Evolutionary conservation across 1,140 invertebrate species (phyloP).

Genomic region (Drosophila burlai): DNA sequence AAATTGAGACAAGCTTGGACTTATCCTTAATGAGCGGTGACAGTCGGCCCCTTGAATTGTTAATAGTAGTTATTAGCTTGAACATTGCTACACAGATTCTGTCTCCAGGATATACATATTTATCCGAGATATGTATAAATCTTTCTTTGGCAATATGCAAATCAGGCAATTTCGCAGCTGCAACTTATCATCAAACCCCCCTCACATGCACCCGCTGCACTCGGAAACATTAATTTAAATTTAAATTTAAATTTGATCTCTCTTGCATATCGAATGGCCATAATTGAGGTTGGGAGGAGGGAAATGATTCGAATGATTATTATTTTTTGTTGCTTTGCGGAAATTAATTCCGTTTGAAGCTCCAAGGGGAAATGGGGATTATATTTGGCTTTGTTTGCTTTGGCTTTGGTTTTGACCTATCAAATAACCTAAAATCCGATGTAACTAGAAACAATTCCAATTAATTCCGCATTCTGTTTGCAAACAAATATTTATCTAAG

Average conservation of each 20-base stretch:
- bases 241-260: conserved; percentile 57
- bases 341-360: conserved; percentile 48
- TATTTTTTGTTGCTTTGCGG: conserved; percentile 39
- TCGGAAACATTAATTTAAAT: conserved; percentile 63
- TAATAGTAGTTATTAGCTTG: conserved; percentile 65
- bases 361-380: neutral
- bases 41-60: conserved; percentile 60
- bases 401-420: conserved; percentile 43
- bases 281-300: conserved; percentile 13
- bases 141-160: conserved; percentile 35
- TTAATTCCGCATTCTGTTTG: conserved; percentile 63
- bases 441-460: conserved; percentile 60
- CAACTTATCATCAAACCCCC: conserved; percentile 24
- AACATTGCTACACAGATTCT: conserved; percentile 21
- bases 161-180: conserved; percentile 47
- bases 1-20: conserved; percentile 4
- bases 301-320: conserved; percentile 42
- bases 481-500: conserved; percentile 66
- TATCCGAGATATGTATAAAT: conserved; percentile 14
- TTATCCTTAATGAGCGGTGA: conserved; percentile 62
- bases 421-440: conserved; percentile 50
- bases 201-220: conserved; percentile 1
- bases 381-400: conserved; percentile 27
- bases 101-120: conserved; percentile 32
- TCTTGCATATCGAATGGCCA: conserved; percentile 40